Evolutionary conservation across 2,113 vertebrate genomes (phyloP), one percentile per base, ranked within the genome.

Genomic region (Oreochromis spilurus): DNA sequence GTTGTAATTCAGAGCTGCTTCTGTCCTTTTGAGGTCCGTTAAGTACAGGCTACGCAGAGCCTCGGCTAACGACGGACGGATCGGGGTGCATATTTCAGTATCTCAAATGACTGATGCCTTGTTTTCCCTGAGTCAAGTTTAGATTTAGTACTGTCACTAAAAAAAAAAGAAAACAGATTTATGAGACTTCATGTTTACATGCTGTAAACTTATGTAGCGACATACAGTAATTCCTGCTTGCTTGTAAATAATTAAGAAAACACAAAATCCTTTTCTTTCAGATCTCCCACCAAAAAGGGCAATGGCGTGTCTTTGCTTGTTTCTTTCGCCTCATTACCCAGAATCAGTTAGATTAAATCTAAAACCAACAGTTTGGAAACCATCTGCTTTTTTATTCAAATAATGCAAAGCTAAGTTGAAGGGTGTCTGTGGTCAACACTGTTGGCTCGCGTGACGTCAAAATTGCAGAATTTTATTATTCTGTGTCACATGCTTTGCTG

Each of bases 1-100:
- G 90, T 91, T 94, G 89, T 94, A 95, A 95, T 93, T 95, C 87
- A 70, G 87, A 83, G 81, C 85, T 89, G 87, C 88, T 86, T 72
- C 86, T 93, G 88, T 91, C 89, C 88, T 65, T 94, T 93, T 94
- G 86, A 93, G 87, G 92, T 83, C 85, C 16, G 31, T 90, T 93
- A 95, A 95, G 75, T 93, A 96, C 91, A 95, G 92, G 75, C 81
- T 89, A 79, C 43, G 26, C 16, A 7, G 24, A 54, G 80, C 78
- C 84, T 83, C 52, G 8, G 75, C 79, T 84, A 89, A 79, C 14
- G 26, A 38, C 7, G 34, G 86, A 75, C 26, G 38, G 79, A 91
- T 83, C 54, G 14, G 84, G 78, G 86, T 57, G 67, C 13, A 45
- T 48, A 77, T 75, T 88, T 80, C 12, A 19, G 65, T 24, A 58